Evolutionary conservation across 2,888 invertebrate species (phyloP).

Genomic region (Drosophila atripex): DNA sequence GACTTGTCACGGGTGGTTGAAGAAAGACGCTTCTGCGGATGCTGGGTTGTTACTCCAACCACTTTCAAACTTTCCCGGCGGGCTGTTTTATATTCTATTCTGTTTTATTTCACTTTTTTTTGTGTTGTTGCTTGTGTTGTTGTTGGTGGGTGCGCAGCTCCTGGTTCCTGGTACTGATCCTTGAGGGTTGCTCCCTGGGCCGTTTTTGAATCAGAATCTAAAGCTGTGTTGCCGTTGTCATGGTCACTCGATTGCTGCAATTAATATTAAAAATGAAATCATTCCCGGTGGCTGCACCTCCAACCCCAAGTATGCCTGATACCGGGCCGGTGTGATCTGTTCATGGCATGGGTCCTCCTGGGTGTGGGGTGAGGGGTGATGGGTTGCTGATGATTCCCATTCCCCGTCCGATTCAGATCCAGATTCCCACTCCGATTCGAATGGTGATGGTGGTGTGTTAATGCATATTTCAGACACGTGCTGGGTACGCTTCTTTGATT

Average conservation of each 20-base stretch:
- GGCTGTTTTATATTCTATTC: constrained; percentile 16
- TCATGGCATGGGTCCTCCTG: constrained; percentile 27
- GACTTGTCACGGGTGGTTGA: constrained; percentile 43
- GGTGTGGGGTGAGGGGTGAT: constrained; percentile 40
- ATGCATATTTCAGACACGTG: constrained; percentile 80
- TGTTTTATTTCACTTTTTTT: constrained; percentile 20
- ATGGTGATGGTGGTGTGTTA: constrained; percentile 61
- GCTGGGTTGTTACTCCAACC: constrained; percentile 2
- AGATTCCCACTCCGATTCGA: constrained; percentile 20
- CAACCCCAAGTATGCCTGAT: constrained; percentile 7
- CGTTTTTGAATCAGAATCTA: neutral
- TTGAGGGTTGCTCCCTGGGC: constrained; percentile 55
- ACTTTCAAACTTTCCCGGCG: constrained; percentile 11
- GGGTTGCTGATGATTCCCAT: constrained; percentile 40
- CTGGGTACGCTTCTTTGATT: constrained; percentile 78
- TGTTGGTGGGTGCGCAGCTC: constrained; percentile 24
- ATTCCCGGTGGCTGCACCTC: constrained; percentile 45
- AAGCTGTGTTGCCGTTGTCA: constrained; percentile 44
- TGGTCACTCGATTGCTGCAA: constrained; percentile 77
- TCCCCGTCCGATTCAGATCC: constrained; percentile 16
- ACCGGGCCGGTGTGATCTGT: constrained; percentile 39
- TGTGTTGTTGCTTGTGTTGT: neutral
- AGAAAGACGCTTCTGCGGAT: constrained; percentile 33
- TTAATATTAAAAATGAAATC: constrained; percentile 77
- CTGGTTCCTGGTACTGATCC: constrained; percentile 32